Percentiles rank a stretch among this genome's conserved stretches.
Conservation (phyloP, 1,140 invertebrate species). For the Lucilia cuprina region DNA sequence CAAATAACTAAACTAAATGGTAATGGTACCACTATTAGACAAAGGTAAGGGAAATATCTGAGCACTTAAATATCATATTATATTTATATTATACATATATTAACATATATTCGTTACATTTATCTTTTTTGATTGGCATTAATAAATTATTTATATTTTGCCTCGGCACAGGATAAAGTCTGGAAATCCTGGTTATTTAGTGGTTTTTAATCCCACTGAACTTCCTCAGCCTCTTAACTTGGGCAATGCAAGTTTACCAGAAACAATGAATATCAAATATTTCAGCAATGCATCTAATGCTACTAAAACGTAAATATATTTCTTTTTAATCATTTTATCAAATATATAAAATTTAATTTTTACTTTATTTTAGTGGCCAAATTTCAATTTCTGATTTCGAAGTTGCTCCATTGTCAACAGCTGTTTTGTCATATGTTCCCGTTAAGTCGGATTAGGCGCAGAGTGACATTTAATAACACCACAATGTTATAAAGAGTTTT, state of each 20-base stretch:
- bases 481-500: neutral
- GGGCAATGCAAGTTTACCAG: slow-evolving; percentile 62
- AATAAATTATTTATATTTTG: neutral
- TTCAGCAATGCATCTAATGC: slow-evolving; percentile 66
- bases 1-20: neutral
- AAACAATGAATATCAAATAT: slow-evolving; percentile 67
- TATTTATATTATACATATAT: neutral
- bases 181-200: slow-evolving; percentile 74
- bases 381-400: slow-evolving; percentile 51
- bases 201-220: slow-evolving; percentile 69
- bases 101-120: neutral
- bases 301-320: slow-evolving; percentile 61
- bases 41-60: slow-evolving; percentile 24
- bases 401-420: slow-evolving; percentile 61
- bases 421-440: slow-evolving; percentile 65
- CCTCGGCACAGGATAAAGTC: slow-evolving; percentile 67
- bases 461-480: neutral
- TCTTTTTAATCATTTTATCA: slow-evolving; percentile 37
- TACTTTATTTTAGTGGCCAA: slow-evolving; percentile 49
- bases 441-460: slow-evolving; percentile 47
- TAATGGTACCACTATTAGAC: slow-evolving; percentile 4
- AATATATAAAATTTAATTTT: slow-evolving; percentile 42
- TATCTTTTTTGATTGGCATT: neutral
- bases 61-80: neutral
- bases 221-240: slow-evolving; percentile 64